Conservation (phyloP, 2,888 invertebrate genomes). For the Pachydiplax longipennis region DNA sequence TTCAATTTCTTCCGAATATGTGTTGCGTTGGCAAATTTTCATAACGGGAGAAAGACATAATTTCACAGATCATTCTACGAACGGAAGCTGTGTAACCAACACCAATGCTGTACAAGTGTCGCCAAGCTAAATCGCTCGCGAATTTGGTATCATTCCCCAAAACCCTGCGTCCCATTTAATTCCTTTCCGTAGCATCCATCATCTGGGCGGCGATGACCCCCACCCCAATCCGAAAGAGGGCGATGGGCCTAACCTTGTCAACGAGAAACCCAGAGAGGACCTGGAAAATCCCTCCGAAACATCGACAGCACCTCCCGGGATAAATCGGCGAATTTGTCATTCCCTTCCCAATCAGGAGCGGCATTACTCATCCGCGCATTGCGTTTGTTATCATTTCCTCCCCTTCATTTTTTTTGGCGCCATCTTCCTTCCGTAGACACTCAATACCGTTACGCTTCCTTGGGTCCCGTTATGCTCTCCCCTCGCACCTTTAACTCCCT, state of each 20-base stretch:
- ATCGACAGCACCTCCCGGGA: background rate
- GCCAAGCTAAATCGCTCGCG: too few relatives aligned
- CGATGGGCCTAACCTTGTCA: background rate
- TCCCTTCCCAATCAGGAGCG: too few relatives aligned
- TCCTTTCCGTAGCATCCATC: background rate
- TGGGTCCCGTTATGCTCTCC: background rate
- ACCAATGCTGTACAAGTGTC: too few relatives aligned
- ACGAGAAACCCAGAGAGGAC: background rate
- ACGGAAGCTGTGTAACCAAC: too few relatives aligned
- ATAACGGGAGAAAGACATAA: too few relatives aligned
- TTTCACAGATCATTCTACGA: too few relatives aligned
- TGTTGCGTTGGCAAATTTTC: too few relatives aligned
- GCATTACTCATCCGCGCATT: background rate
- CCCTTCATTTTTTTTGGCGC: background rate
- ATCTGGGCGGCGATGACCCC: background rate
- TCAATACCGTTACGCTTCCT: background rate
- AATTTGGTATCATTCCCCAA: background rate
- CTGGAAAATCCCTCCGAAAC: background rate
- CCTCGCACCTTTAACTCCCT: background rate
- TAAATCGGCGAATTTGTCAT: too few relatives aligned
- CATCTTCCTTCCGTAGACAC: background rate
- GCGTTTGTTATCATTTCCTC: background rate
- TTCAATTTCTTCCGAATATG: too few relatives aligned
- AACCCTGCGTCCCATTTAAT: background rate
- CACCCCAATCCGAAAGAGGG: background rate